Base-by-base conservation (phyloP, 2,888 invertebrate species). In the Thymelicus lineola region DNA sequence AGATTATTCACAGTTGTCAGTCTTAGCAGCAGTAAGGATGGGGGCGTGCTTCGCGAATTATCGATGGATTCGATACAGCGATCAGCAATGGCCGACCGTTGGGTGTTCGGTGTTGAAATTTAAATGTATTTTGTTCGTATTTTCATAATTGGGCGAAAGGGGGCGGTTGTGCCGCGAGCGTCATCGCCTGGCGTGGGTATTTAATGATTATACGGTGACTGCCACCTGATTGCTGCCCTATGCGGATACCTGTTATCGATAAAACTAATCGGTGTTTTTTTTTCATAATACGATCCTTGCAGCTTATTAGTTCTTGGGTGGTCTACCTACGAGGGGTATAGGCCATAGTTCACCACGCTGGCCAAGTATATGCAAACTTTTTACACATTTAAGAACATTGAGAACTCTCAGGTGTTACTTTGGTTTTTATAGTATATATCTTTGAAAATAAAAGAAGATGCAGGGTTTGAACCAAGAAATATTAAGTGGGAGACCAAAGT, bases 181-280 rank as follows among this genome's bases (percentile, higher is more conserved):
- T 88, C 88, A 89, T 89, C 86, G 86, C 88, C 82, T 81, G 85
- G 90, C 89, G 89, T 88, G 92, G 91, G 92, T 92, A 93, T 93
- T 93, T 93, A 94, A 93, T 93, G 93, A 92, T 93, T 93, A 91
- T 91, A 90, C 90, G 94, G 89, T 93, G 93, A 92, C 93, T 91
- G 89, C 92, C 90, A 91, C 89, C 93, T 91, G 92, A 91, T 93
- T 90, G 92, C 90, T 84, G 88, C 80, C 78, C 80, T 81, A 76
- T 77, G 76, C 80, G 86, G 86, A 85, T 82, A 82, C 79, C 72
- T 77, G 77, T 78, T 89, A 86, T 88, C 86, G 87, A 91, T 87
- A 82, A 80, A 80, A 76, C 74, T 73, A 76, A 77, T 76, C 74
- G 76, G 72, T 73, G 75, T 6, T 50, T 50, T 17, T n/a, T 50